Percentiles rank a stretch among this genome's conserved stretches.
phyloP scores from a whole-genome alignment of 2,888 invertebrate genomes.

The Helicoverpa assulta region DNA sequence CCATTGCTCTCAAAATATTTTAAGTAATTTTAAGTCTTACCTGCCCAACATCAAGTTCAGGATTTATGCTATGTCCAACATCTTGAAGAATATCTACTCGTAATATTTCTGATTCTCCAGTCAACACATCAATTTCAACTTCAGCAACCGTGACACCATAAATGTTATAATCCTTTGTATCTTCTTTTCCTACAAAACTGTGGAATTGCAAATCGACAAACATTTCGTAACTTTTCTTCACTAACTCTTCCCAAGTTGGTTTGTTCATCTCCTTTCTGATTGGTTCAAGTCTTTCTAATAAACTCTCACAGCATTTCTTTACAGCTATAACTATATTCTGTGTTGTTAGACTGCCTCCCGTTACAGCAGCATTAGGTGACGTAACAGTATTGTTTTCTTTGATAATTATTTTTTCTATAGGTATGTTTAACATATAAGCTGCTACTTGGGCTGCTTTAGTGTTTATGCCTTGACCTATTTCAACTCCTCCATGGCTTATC shows the following conservation, averaged over 20 bases:
- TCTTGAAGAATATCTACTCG: constrained; percentile 92
- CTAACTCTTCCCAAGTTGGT: constrained; percentile 85
- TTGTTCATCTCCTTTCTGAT: constrained; percentile 74
- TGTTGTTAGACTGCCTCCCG: constrained; percentile 92
- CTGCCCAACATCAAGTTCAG: constrained; percentile 92
- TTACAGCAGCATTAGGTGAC: constrained; percentile 91
- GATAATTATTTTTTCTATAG: constrained; percentile 91
- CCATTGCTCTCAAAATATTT: too few relatives aligned
- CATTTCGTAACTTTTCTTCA: constrained; percentile 80
- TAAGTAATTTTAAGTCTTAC: constrained; percentile 64
- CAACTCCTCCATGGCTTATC: constrained; percentile 91
- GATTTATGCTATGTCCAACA: constrained; percentile 91
- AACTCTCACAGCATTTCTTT: constrained; percentile 82
- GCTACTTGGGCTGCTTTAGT: constrained; percentile 92
- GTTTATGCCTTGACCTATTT: constrained; percentile 94
- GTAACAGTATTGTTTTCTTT: constrained; percentile 91
- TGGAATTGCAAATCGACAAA: constrained; percentile 68
- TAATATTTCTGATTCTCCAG: constrained; percentile 91
- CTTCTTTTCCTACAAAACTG: constrained; percentile 57
- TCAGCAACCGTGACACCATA: constrained; percentile 91
- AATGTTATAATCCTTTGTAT: constrained; percentile 69
- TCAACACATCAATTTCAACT: constrained; percentile 93
- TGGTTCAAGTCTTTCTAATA: constrained; percentile 82
- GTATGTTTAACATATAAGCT: constrained; percentile 91
- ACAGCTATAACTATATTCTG: constrained; percentile 91